Base-by-base conservation (phyloP, 2,113 vertebrate species). In the Synodontis membranacea region DNA sequence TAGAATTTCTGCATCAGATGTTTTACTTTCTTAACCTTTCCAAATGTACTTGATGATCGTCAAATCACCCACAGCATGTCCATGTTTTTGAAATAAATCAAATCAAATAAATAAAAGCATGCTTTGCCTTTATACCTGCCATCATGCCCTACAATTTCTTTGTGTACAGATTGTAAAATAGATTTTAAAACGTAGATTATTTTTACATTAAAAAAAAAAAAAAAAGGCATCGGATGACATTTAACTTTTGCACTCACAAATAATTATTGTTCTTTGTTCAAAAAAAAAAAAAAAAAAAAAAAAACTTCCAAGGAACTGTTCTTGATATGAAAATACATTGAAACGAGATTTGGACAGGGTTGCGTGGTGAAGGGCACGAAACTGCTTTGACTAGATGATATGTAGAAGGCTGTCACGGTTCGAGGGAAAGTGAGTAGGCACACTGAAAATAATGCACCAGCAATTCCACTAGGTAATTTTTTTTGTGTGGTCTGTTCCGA, bases 361-460 rank as follows among this genome's bases (percentile, higher is more conserved):
- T 56, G 52, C 10, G 19, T 56, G 31, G 78, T 80, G 52, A 39
- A 39, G 78, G 56, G 78, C 52, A 12, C 39, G 31, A 56, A 80
- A 34, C 50, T 56, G 52, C 48, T 80, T 54, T 39, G 50, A 80
- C 50, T 37, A 54, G 50, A 80, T 6, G 31, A 39, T 5, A 80
- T 14, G 78, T 3, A 76, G 44, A 52, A 21, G 17, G 9, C 17
- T 23, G 48, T 79, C n/a, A 31, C n/a, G 34, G 48, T 34, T 80
- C 21, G 34, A 80, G 78, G 78, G 50, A 80, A 80, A 80, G 78
- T 80, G 78, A 80, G 78, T 80, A 54, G 78, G 78, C 78, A 37
- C 75, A 78, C 8, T 1, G 76, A 80, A 80, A 80, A 80, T 80
- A 80, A 80, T 50, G 34, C 76, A 56, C 17, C 76, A 80, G 78